phyloP scores from a whole-genome alignment of 2,888 invertebrate genomes.

The Amphipoea oculea region DNA sequence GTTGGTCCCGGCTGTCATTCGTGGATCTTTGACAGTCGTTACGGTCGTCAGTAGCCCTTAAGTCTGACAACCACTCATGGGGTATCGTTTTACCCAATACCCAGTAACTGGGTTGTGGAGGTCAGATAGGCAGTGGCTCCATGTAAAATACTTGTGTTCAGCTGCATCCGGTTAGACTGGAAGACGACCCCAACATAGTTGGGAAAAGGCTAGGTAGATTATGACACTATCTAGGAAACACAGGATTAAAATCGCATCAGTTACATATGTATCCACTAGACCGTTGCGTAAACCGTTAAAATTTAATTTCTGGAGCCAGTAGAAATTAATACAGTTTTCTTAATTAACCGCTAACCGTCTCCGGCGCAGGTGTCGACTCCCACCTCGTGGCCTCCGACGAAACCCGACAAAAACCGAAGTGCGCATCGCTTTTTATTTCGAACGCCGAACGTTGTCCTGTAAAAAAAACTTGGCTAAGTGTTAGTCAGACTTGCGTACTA shows the following conservation, averaged over 20 bases:
- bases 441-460: slow-evolving; percentile 53
- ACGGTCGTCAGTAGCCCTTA: too few species aligned
- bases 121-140: too few species aligned
- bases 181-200: too few species aligned
- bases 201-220: too few species aligned
- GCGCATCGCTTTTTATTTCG: slow-evolving; percentile 58
- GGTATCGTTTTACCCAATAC: too few species aligned
- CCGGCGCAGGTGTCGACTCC: slow-evolving; percentile 55
- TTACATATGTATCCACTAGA: background rate
- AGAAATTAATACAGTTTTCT: slow-evolving; percentile 32
- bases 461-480: slow-evolving; percentile 45
- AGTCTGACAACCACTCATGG: too few species aligned
- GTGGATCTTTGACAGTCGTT: too few species aligned
- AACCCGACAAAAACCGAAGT: slow-evolving; percentile 64
- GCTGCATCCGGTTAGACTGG: too few species aligned
- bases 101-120: too few species aligned
- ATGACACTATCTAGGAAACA: background rate
- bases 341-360: slow-evolving; percentile 52
- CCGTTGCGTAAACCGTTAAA: slow-evolving; percentile 13
- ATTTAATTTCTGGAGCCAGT: slow-evolving; percentile 15
- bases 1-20: too few species aligned
- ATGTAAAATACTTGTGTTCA: too few species aligned
- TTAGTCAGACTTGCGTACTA: background rate
- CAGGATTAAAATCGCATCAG: background rate
- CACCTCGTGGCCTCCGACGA: slow-evolving; percentile 60